A percentile compares a stretch with the other conserved stretches of the same genome.
phyloP scores from a whole-genome alignment of 2,888 invertebrate genomes.

The Cerceris ruficornis region DNA sequence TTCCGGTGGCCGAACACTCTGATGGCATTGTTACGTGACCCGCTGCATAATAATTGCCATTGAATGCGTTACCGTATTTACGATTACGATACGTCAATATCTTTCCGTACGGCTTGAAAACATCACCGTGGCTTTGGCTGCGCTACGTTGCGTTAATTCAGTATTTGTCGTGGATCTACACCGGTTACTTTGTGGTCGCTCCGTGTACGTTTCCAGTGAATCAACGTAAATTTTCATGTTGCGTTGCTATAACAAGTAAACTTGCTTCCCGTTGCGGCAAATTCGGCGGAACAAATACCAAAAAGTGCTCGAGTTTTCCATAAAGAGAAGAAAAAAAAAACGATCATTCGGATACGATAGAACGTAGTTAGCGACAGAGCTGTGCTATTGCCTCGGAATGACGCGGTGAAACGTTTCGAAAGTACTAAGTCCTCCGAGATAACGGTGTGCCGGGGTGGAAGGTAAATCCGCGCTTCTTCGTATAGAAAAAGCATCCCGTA shows the following conservation, averaged over 20 bases:
- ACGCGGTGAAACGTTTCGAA: too few species aligned
- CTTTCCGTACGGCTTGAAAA: slow-evolving; percentile 62
- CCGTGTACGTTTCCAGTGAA: slow-evolving; percentile 14
- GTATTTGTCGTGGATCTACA: slow-evolving; percentile 61
- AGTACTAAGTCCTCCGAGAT: too few species aligned
- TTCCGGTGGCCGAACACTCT: slow-evolving; percentile 73
- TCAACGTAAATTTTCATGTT: slow-evolving; percentile 1
- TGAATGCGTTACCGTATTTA: slow-evolving; percentile 48
- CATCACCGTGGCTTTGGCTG: slow-evolving; percentile 58
- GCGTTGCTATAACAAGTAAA: background rate
- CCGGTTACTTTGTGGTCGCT: slow-evolving; percentile 47
- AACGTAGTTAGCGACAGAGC: too few species aligned
- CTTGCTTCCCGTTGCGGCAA: background rate
- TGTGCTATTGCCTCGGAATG: too few species aligned
- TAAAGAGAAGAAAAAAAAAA: too few species aligned
- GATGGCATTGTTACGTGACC: slow-evolving; percentile 71
- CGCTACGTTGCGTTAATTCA: slow-evolving; percentile 67
- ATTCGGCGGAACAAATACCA: background rate
- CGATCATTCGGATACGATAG: too few species aligned
- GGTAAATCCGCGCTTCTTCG: too few species aligned
- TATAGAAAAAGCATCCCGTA: too few species aligned
- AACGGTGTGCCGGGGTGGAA: too few species aligned
- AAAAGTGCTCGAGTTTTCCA: too few species aligned
- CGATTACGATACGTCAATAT: slow-evolving; percentile 63
- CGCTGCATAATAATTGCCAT: slow-evolving; percentile 68